phyloP scores from a whole-genome alignment of 2,797 vertebrate species.

The Heterohyrax brucei region DNA sequence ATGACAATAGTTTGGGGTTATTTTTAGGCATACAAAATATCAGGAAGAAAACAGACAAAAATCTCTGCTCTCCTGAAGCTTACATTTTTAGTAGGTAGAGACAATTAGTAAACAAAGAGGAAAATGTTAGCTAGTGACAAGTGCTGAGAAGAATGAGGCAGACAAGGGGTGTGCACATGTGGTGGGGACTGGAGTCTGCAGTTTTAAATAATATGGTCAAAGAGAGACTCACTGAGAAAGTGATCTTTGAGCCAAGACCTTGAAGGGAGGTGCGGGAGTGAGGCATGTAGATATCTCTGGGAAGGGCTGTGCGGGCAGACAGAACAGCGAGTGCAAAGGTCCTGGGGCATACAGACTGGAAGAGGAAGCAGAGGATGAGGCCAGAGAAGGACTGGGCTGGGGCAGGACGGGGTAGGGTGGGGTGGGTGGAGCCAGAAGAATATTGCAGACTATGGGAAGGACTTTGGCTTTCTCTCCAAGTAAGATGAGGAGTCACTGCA shows the following conservation, averaged over 20 bases:
- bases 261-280: neutral
- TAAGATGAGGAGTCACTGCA: neutral
- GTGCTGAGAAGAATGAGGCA: neutral
- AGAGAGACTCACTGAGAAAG: neutral
- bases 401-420: neutral
- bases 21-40: neutral
- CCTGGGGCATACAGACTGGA: neutral
- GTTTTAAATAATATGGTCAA: neutral
- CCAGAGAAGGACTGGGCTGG: neutral
- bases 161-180: neutral
- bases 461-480: neutral
- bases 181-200: neutral
- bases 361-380: neutral
- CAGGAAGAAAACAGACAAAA: neutral
- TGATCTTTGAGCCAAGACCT: neutral
- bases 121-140: neutral
- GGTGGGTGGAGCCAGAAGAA: neutral
- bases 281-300: neutral
- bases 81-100: conserved; percentile 3
- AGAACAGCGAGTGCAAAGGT: neutral
- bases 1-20: too few species aligned
- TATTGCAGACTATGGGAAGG: neutral
- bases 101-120: neutral
- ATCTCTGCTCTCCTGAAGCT: neutral
- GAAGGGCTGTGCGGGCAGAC: neutral